Percentiles rank a stretch among this genome's conserved stretches.
These are phyloP conservation scores for Hylaeus anthracinus DNA, from an alignment of 1,140 invertebrate genomes.

Conservation along the genomic window DNA sequence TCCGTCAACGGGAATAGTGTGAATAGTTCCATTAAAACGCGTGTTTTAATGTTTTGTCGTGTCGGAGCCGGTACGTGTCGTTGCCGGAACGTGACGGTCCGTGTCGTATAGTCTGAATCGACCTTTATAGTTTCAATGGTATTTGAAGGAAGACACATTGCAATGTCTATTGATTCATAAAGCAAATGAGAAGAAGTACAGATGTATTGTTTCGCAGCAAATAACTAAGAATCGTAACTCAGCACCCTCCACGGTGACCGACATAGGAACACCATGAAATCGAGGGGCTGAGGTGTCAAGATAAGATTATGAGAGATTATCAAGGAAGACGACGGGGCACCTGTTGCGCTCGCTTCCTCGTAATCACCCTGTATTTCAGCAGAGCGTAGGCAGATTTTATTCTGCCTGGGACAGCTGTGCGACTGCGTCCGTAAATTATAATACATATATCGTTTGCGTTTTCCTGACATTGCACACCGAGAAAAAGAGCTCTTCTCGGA, in stretches of 20 bases:
- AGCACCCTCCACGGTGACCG: background rate
- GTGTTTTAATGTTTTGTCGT: too few relatives aligned
- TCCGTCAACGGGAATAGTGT: too few relatives aligned
- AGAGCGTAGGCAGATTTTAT: slow-evolving; percentile 26
- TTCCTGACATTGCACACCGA: slow-evolving; percentile 61
- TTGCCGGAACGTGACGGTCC: too few relatives aligned
- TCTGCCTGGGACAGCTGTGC: slow-evolving; percentile 30
- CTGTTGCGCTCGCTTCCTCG: slow-evolving; percentile 54
- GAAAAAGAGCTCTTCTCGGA: slow-evolving; percentile 42
- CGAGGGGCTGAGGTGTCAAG: background rate
- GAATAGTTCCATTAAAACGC: too few relatives aligned
- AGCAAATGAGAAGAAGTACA: too few relatives aligned
- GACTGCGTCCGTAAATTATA: slow-evolving; percentile 45
- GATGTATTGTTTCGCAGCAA: too few relatives aligned
- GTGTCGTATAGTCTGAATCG: too few relatives aligned
- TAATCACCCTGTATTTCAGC: slow-evolving; percentile 59
- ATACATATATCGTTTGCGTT: slow-evolving; percentile 48
- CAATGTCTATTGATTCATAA: too few relatives aligned
- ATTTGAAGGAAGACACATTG: too few relatives aligned
- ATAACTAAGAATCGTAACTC: background rate
- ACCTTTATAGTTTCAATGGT: too few relatives aligned
- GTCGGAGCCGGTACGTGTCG: too few relatives aligned
- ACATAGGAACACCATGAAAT: background rate
- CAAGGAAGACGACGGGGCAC: slow-evolving; percentile 40
- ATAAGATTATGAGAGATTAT: slow-evolving; percentile 43